Base-by-base conservation (phyloP, 2,797 vertebrate species). In the Sebastes nivosus region DNA sequence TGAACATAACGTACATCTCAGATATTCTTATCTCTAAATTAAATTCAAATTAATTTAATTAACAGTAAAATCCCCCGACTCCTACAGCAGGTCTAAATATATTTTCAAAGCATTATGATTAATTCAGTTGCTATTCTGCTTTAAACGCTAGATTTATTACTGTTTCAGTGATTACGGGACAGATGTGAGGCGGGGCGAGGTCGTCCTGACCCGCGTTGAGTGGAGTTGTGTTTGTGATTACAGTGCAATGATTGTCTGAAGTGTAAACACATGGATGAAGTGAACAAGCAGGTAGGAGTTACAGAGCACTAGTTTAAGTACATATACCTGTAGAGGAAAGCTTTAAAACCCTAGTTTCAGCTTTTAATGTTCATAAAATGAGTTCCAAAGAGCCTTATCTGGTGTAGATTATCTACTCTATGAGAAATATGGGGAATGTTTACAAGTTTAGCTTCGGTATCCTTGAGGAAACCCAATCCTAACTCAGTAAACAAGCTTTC, bases 401-500 rank as follows among this genome's bases (percentile, higher is more conserved):
- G 61, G 25, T 70, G 12, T 64, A 12, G 16, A 86, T 82, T 76
- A 75, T 54, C 32, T 71, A 46, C 42, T 82, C 27, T 55, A 13
- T 32, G 9, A 46, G n/a, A 0, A 77, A 64, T 65, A 4, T 16
- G 3, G 22, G 20, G 50, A 52, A 72, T 75, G 83, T 87, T 84
- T 81, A 64, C 30, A 36, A 73, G 60, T 1, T 67, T 29, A 70
- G 55, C 18, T 80, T 77, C 63, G 46, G 63, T 80, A 27, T 77
- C 72, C 57, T 80, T 2, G 2, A 85, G 81, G 86, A 87, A 86
- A 86, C 69, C 54, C 52, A 67, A 72, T 79, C 71, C 46, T 4
- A 0, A 5, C 58, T 82, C 59, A 2, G 72, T 89, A 90, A 93
- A 93, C 87, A 91, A 79, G 61, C 80, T 82, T 63, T 88, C 22